These are phyloP conservation scores for Papilio helenus DNA, from an alignment of 1,140 invertebrate genomes.

Conservation along the genomic window DNA sequence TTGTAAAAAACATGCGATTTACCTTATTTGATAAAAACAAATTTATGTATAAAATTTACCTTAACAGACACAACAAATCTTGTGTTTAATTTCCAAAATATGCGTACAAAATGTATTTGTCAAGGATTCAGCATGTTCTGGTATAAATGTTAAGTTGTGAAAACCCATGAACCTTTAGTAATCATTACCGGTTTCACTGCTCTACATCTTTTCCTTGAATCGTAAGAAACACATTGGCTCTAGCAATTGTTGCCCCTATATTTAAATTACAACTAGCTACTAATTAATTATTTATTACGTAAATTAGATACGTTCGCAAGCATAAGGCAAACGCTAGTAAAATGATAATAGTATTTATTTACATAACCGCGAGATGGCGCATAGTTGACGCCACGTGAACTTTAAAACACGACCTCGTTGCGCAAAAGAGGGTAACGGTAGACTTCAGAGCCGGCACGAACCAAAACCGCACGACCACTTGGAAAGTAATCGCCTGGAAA, in stretches of 20 bases:
- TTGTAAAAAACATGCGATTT: neutral
- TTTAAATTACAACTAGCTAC: neutral
- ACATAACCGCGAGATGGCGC: slow-evolving; percentile 50
- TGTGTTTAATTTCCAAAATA: too few species aligned
- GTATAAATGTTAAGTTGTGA: too few species aligned
- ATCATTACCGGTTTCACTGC: too few species aligned
- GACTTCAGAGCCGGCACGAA: slow-evolving; percentile 47
- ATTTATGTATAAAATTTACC: neutral
- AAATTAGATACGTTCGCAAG: neutral
- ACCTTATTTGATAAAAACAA: neutral
- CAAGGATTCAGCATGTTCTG: too few species aligned
- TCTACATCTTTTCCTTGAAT: too few species aligned
- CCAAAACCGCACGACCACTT: slow-evolving; percentile 62
- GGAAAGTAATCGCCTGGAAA: slow-evolving; percentile 74
- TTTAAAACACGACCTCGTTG: slow-evolving; percentile 66
- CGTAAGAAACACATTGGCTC: neutral
- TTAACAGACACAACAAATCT: too few species aligned
- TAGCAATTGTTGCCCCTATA: neutral
- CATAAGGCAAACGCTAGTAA: neutral
- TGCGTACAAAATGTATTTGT: too few species aligned
- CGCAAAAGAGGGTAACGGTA: slow-evolving; percentile 74
- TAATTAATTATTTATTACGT: slow-evolving; percentile 7
- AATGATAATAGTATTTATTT: slow-evolving; percentile 34
- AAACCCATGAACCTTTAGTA: too few species aligned
- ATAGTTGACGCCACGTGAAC: slow-evolving; percentile 56